Conservation (phyloP, 2,113 vertebrate genomes). For the Ranitomeya variabilis region DNA sequence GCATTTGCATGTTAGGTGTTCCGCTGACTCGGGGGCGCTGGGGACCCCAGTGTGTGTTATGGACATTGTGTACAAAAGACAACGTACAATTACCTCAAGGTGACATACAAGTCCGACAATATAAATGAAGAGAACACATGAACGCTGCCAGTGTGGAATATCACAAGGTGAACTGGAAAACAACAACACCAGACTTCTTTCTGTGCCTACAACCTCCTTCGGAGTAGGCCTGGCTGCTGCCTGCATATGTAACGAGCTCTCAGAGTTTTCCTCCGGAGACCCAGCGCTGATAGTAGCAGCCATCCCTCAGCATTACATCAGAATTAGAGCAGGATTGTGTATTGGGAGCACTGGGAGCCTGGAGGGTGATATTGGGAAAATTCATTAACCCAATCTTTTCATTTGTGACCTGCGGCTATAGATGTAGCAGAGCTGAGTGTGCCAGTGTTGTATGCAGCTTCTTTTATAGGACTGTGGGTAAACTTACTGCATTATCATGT, state of each 20-base stretch:
- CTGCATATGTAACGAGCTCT: not conserved
- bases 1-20: not conserved
- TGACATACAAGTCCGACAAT: not conserved
- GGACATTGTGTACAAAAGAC: not conserved
- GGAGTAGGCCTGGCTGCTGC: too few relatives aligned
- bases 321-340: not conserved
- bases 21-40: not conserved
- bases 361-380: not conserved
- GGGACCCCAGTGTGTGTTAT: not conserved
- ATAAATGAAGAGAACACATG: not conserved
- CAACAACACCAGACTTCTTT: not conserved
- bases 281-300: not conserved
- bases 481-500: too few relatives aligned
- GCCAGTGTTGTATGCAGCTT: not conserved
- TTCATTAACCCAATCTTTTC: not conserved
- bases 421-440: not conserved
- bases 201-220: not conserved
- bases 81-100: not conserved
- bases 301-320: conserved; percentile 1
- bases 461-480: too few relatives aligned
- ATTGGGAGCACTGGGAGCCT: not conserved
- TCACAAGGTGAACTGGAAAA: not conserved
- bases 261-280: not conserved
- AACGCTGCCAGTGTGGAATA: not conserved
- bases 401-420: not conserved